Conservation (phyloP, 1,140 invertebrate species). For the Cardiocondyla obscurior region DNA sequence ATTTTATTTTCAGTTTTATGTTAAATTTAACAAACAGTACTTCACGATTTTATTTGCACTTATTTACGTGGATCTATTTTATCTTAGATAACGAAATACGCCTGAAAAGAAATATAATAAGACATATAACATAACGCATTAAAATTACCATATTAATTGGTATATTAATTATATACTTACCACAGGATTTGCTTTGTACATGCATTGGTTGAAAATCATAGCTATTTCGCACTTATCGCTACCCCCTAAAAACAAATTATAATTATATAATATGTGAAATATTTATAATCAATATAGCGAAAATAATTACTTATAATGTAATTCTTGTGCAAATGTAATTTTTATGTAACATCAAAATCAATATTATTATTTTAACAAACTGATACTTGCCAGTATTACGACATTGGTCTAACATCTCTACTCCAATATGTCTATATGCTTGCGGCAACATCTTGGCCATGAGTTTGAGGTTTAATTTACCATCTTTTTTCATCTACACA, state of each 20-base stretch:
- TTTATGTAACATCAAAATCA: background rate
- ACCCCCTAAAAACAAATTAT: constrained; percentile 50
- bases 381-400: constrained; percentile 67
- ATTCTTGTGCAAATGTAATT: background rate
- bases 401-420: constrained; percentile 72
- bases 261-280: background rate
- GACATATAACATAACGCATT: background rate
- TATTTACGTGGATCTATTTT: background rate
- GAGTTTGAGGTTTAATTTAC: constrained; percentile 78
- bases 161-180: constrained; percentile 56
- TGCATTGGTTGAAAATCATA: constrained; percentile 64
- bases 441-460: constrained; percentile 75
- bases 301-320: background rate
- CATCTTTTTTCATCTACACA: constrained; percentile 69
- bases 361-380: background rate
- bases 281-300: constrained; percentile 16
- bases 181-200: constrained; percentile 58
- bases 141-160: background rate
- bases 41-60: background rate
- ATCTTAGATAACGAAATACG: constrained; percentile 54
- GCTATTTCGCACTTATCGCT: constrained; percentile 55
- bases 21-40: background rate
- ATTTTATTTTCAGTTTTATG: constrained; percentile 4
- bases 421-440: constrained; percentile 60
- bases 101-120: constrained; percentile 43